phyloP scores from a whole-genome alignment of 2,113 vertebrate species.

The Lethenteron camtschaticum region DNA sequence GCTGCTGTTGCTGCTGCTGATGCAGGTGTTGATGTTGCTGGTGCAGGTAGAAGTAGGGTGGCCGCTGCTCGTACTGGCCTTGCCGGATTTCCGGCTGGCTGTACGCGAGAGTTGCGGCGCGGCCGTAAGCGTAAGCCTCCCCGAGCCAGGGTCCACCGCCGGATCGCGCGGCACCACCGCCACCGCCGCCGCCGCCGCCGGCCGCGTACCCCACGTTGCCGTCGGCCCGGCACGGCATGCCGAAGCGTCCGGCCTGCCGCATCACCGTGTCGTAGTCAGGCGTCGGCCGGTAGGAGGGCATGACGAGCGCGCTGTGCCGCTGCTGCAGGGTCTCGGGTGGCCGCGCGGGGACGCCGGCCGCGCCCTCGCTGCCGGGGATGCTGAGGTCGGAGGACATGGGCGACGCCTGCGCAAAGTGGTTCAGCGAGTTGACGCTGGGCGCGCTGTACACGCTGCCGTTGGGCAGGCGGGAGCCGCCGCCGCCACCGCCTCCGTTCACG shows the following conservation, averaged over 20 bases:
- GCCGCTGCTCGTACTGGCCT: constrained; percentile 25
- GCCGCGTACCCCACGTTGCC: too few species aligned
- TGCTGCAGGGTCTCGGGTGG: constrained; percentile 63
- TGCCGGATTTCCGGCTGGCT: constrained; percentile 92
- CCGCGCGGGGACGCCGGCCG: constrained; percentile 17
- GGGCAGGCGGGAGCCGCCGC: constrained; percentile 37
- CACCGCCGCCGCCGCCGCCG: too few species aligned
- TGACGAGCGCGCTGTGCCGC: constrained; percentile 68
- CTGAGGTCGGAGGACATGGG: constrained; percentile 94
- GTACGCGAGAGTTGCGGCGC: constrained; percentile 73
- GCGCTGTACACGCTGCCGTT: constrained; percentile 92
- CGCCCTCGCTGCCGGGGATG: constrained; percentile 67
- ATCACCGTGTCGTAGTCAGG: constrained; percentile 91
- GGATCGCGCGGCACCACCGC: too few species aligned
- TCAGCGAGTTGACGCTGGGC: constrained; percentile 83
- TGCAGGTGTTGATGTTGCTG: constrained; percentile 16
- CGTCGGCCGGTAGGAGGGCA: constrained; percentile 77
- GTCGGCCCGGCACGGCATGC: too few species aligned
- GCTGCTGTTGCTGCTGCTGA: too few species aligned
- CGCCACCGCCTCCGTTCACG: constrained; percentile 27
- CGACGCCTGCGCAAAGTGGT: constrained; percentile 69
- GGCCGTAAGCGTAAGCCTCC: constrained; percentile 67
- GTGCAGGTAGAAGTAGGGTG: constrained; percentile 40
- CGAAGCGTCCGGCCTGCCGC: constrained; percentile 36
- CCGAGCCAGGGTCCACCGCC: constrained; percentile 19